These are phyloP conservation scores for Danio jaintianensis DNA, from an alignment of 2,797 vertebrate species.

Conservation along the genomic window DNA sequence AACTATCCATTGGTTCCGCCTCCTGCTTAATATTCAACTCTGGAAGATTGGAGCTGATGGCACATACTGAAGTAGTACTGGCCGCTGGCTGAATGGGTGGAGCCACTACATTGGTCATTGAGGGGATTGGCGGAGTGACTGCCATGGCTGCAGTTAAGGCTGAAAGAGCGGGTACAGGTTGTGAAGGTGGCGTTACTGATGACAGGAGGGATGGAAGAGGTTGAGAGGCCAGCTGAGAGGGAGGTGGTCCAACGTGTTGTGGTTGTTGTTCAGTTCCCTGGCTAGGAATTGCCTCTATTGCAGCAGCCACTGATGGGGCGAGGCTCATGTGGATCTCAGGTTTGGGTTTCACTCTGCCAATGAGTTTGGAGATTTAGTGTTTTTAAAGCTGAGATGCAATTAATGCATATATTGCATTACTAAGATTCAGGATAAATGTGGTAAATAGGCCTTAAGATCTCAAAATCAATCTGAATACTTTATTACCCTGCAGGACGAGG, in stretches of 20 bases:
- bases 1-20: conserved; percentile 87
- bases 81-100: conserved; percentile 86
- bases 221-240: conserved; percentile 85
- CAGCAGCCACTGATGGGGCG: conserved; percentile 83
- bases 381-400: not conserved
- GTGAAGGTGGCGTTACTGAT: conserved; percentile 86
- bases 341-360: conserved; percentile 89
- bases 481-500: conserved; percentile 92
- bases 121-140: conserved; percentile 82
- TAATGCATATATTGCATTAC: not conserved
- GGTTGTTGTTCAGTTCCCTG: conserved; percentile 87
- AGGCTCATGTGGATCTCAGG: conserved; percentile 90
- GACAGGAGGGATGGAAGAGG: conserved; percentile 86
- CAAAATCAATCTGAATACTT: not conserved
- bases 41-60: conserved; percentile 81
- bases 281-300: conserved; percentile 85
- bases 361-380: not conserved
- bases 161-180: conserved; percentile 84
- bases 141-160: conserved; percentile 86
- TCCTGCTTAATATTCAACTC: conserved; percentile 97
- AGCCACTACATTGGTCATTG: conserved; percentile 86
- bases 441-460: not conserved
- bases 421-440: not conserved
- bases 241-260: conserved; percentile 70
- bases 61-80: conserved; percentile 84